phyloP scores from a whole-genome alignment of 2,113 vertebrate species.

The Myocastor coypus region DNA sequence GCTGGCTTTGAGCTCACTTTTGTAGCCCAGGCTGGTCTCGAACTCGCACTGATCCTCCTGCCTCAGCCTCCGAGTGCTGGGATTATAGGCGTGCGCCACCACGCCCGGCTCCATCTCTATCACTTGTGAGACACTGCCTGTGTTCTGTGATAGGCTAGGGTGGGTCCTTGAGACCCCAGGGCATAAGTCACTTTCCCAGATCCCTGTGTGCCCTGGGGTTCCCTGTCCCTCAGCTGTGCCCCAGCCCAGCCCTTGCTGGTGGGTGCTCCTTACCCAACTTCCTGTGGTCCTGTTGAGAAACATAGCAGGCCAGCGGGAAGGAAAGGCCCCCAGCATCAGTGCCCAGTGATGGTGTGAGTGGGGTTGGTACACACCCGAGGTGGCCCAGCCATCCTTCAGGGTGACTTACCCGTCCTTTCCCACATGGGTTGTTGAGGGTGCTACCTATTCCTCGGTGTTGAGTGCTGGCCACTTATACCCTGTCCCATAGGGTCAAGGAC shows the following conservation, averaged over 20 bases:
- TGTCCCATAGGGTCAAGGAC: too few species aligned
- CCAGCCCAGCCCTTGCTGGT: not conserved
- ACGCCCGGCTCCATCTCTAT: too few species aligned
- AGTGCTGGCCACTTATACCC: not conserved
- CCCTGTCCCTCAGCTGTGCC: not conserved
- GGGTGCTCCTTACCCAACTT: not conserved
- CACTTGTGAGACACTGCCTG: not conserved
- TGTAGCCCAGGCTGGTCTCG: too few species aligned
- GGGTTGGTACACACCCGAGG: too few species aligned
- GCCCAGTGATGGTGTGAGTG: not conserved
- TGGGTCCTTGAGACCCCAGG: not conserved
- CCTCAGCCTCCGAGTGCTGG: too few species aligned
- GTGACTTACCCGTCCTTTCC: not conserved
- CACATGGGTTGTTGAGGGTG: not conserved
- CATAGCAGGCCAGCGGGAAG: too few species aligned
- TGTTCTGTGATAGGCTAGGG: not conserved
- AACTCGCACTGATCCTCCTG: too few species aligned
- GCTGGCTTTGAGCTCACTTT: too few species aligned
- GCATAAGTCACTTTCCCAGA: not conserved
- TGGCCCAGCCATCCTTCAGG: not conserved
- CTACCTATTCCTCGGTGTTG: not conserved
- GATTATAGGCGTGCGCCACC: too few species aligned
- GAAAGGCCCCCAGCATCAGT: not conserved
- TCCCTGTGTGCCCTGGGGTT: not conserved
- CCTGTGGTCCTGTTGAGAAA: slow-evolving; percentile 3